phyloP scores from a whole-genome alignment of 2,888 invertebrate genomes.

The Lordiphosa andalusiaca region DNA sequence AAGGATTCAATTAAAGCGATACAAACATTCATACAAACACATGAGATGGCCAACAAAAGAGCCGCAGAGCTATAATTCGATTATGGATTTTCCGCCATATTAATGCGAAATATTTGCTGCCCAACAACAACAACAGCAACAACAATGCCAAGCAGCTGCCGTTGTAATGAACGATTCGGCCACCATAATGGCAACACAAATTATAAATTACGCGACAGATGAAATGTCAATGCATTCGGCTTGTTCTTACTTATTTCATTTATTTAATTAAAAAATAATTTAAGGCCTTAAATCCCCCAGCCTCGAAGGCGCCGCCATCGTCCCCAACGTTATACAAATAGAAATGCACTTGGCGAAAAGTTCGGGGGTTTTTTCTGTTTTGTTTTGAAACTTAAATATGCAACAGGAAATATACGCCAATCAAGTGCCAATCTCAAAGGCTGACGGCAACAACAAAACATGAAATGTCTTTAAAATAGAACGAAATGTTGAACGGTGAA shows the following conservation, averaged over 20 bases:
- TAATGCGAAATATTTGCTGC: slow-evolving; percentile 74
- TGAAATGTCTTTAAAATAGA: slow-evolving; percentile 71
- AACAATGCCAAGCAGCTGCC: slow-evolving; percentile 30
- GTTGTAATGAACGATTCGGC: slow-evolving; percentile 11
- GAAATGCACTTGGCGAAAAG: slow-evolving; percentile 62
- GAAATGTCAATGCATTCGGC: slow-evolving; percentile 67
- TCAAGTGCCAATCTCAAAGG: slow-evolving; percentile 77
- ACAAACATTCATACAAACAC: slow-evolving; percentile 47
- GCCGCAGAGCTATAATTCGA: slow-evolving; percentile 71
- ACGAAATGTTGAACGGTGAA: slow-evolving; percentile 49
- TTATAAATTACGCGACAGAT: slow-evolving; percentile 75
- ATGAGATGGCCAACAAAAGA: slow-evolving; percentile 62
- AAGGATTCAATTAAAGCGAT: slow-evolving; percentile 78
- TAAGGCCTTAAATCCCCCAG: not conserved
- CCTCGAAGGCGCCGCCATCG: slow-evolving; percentile 30
- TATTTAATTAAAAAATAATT: slow-evolving; percentile 64
- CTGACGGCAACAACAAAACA: slow-evolving; percentile 61
- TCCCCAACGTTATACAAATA: slow-evolving; percentile 61
- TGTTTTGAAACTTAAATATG: slow-evolving; percentile 72
- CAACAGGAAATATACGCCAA: slow-evolving; percentile 79
- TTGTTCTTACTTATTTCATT: slow-evolving; percentile 65
- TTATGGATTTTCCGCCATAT: slow-evolving; percentile 76
- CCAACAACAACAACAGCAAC: slow-evolving; percentile 45
- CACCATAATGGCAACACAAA: slow-evolving; percentile 69
- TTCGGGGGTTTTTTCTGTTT: slow-evolving; percentile 5